phyloP scores from a whole-genome alignment of 2,888 invertebrate species.

The Himalopsyche japonica region DNA sequence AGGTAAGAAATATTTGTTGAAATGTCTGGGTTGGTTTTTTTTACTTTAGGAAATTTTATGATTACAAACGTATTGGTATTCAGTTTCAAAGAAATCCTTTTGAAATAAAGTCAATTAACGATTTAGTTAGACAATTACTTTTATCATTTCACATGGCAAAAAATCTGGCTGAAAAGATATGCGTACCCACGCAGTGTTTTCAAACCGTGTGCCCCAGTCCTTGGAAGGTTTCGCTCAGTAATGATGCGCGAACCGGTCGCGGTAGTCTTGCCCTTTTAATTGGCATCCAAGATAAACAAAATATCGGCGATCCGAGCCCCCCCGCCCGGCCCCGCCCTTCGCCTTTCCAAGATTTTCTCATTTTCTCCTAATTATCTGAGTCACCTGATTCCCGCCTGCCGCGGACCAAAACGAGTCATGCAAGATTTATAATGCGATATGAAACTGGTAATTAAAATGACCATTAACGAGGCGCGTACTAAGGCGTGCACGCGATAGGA shows the following conservation, averaged over 20 bases:
- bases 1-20: too few relatives aligned
- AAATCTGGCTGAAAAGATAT: too few relatives aligned
- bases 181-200: neutral
- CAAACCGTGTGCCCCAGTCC: neutral
- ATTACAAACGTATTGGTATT: too few relatives aligned
- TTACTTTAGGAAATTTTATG: too few relatives aligned
- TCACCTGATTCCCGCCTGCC: neutral
- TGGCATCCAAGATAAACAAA: conserved; percentile 35
- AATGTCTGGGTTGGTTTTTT: too few relatives aligned
- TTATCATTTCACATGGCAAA: too few relatives aligned
- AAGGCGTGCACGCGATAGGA: neutral
- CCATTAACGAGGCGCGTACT: neutral
- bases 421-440: conserved; percentile 24
- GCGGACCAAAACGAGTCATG: conserved; percentile 6
- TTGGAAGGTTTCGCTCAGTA: conserved; percentile 3
- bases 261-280: conserved; percentile 26
- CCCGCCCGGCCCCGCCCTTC: neutral
- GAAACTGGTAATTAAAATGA: conserved; percentile 29
- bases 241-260: conserved; percentile 30
- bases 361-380: conserved; percentile 23
- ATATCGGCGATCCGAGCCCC: conserved; percentile 12
- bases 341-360: conserved; percentile 17
- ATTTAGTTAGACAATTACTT: too few relatives aligned
- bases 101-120: too few relatives aligned
- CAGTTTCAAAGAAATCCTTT: too few relatives aligned